Conservation (phyloP, 2,797 vertebrate species). For the Myripristis jacobus region DNA sequence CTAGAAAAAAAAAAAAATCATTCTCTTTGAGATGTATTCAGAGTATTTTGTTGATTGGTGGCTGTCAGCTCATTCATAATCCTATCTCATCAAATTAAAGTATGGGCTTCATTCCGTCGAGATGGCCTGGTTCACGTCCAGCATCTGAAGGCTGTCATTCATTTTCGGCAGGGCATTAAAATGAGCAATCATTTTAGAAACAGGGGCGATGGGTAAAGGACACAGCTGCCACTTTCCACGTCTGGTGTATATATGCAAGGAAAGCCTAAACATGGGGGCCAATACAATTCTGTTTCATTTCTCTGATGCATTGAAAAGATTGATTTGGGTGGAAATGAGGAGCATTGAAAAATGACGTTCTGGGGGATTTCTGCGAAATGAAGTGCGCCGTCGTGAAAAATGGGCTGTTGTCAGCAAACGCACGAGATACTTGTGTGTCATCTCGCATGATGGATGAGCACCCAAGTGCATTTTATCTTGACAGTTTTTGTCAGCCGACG, state of each 20-base stretch:
- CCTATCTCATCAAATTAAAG: conserved; percentile 52
- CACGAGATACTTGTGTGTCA: conserved; percentile 60
- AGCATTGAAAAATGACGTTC: conserved; percentile 60
- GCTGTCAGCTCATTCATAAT: conserved; percentile 26
- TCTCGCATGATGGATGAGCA: conserved; percentile 62
- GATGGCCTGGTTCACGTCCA: conserved; percentile 1
- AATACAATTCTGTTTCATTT: background rate
- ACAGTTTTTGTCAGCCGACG: conserved; percentile 32
- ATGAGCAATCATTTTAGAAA: conserved; percentile 35
- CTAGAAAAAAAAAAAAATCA: conserved; percentile 21
- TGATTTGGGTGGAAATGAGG: conserved; percentile 44
- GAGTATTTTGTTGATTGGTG: conserved; percentile 18
- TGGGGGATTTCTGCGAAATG: conserved; percentile 48
- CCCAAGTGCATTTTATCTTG: conserved; percentile 39
- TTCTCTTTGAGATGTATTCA: conserved; percentile 27
- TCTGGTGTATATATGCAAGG: background rate
- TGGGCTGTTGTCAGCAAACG: conserved; percentile 60
- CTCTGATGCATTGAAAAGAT: conserved; percentile 46
- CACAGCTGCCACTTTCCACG: conserved; percentile 2
- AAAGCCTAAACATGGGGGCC: conserved; percentile 2
- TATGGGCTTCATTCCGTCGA: background rate
- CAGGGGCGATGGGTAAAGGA: conserved; percentile 1
- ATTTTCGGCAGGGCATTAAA: conserved; percentile 12
- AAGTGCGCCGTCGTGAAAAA: conserved; percentile 57
- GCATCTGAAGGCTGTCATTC: conserved; percentile 20